Base-by-base conservation (phyloP, 1,140 invertebrate species). In the Heliconius eleuchia region DNA sequence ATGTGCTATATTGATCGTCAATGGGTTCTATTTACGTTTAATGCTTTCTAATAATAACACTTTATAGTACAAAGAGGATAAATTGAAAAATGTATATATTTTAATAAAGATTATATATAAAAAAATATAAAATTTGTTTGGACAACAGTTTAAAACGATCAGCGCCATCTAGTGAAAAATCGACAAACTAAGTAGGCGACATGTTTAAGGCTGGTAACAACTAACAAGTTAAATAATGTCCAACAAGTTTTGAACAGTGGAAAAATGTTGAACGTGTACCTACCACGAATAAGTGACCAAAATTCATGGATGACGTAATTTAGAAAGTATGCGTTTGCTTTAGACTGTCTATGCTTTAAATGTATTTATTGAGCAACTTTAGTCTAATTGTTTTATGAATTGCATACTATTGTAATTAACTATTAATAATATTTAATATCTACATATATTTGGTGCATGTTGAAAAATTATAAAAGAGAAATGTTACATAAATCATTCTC, bases 291-390 rank as follows among this genome's bases (percentile, higher is more conserved):
- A 30, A 71, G 23, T 23, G 83, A 74, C 87, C 87, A 85, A 92
- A 90, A 87, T 89, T 86, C 82, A 52, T 79, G 73, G 84, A 87
- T 92, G 91, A 92, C 91, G 91, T 88, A 86, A 91, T 90, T 87
- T 87, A 87, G 89, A 90, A 92, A 91, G 90, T 89, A 90, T 80
- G 74, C 76, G 76, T 78, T 71, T 78, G 71, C 76, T 78, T 66
- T 57, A 77, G 72, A 78, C 60, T 1, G 19, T 66, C 60, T 16
- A 16, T 66, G 60, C 60, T 13, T 66, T 66, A 16, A 66, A 66
- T 13, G 0, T 66, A 27, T 27, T 27, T 66, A 66, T 30, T 27
- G 23, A 66, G 3, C 16, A 27, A 66, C 27, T 66, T 27, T 23
- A 30, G 23, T 27, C 27, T 60, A 27, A 60, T 60, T 23, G 55